Evolutionary conservation across 2,888 invertebrate species (phyloP).

Genomic region (Scelioninae gen. 1): DNA sequence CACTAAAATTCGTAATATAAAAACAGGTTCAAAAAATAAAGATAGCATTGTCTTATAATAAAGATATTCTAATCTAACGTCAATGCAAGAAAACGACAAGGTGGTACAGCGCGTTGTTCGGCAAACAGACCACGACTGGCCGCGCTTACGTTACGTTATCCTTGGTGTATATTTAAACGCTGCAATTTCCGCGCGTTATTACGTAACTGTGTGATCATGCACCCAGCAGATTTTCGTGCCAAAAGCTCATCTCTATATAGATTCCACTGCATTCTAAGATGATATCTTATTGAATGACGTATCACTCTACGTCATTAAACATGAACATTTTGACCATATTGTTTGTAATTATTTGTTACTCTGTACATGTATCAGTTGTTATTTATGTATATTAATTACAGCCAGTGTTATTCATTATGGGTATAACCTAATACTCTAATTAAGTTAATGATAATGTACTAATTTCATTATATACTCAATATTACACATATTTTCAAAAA

Average conservation of each 20-base stretch:
- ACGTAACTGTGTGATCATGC: slow-evolving; percentile 54
- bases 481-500: too few species aligned
- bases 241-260: slow-evolving; percentile 52
- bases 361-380: too few species aligned
- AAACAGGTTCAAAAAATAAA: neutral
- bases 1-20: too few species aligned
- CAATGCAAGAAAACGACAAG: slow-evolving; percentile 9
- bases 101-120: slow-evolving; percentile 11
- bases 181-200: slow-evolving; percentile 62
- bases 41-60: too few species aligned
- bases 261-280: neutral
- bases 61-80: neutral
- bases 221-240: slow-evolving; percentile 48
- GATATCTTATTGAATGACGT: neutral
- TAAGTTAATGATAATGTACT: too few species aligned
- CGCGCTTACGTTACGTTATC: slow-evolving; percentile 55
- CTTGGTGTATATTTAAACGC: slow-evolving; percentile 67
- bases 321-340: neutral
- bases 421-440: too few species aligned
- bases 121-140: slow-evolving; percentile 40
- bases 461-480: too few species aligned
- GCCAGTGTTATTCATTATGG: too few species aligned
- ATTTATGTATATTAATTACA: too few species aligned
- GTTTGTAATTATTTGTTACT: too few species aligned
- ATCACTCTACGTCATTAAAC: neutral